phyloP scores from a whole-genome alignment of 1,140 invertebrate genomes.

The Heliconius melpomene region DNA sequence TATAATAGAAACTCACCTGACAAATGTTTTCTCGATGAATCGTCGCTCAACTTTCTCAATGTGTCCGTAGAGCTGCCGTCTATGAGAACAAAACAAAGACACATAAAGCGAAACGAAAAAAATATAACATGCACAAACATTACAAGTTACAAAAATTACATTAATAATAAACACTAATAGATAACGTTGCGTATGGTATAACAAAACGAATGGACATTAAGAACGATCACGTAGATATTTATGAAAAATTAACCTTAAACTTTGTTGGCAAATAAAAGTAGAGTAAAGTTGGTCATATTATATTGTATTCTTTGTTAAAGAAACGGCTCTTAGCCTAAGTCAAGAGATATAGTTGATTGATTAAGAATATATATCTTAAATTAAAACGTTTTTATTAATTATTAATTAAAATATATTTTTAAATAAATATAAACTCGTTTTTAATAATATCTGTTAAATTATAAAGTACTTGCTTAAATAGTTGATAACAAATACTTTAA shows the following conservation, averaged over 20 bases:
- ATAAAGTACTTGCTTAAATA: background rate
- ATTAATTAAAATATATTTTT: background rate
- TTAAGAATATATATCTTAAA: background rate
- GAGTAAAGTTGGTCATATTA: conserved; percentile 27
- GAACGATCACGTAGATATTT: conserved; percentile 23
- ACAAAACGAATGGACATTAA: conserved; percentile 31
- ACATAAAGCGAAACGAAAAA: conserved; percentile 73
- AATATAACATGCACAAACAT: conserved; percentile 62
- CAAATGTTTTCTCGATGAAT: conserved; percentile 79
- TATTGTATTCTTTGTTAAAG: background rate
- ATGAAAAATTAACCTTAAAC: conserved; percentile 14
- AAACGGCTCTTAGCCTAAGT: conserved; percentile 13
- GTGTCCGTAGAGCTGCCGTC: conserved; percentile 77
- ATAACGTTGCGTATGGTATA: conserved; percentile 24
- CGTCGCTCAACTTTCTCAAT: conserved; percentile 76
- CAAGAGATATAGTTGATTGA: conserved; percentile 13
- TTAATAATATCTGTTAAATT: background rate
- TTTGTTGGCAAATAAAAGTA: conserved; percentile 28
- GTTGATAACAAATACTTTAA: background rate
- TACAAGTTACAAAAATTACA: conserved; percentile 20
- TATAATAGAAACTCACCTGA: conserved; percentile 67
- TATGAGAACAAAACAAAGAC: conserved; percentile 77
- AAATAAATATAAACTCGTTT: background rate
- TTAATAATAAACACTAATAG: conserved; percentile 23
- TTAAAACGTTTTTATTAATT: too few relatives aligned